Base-by-base conservation (phyloP, 2,888 invertebrate species). In the Drosophila fungiperda region DNA sequence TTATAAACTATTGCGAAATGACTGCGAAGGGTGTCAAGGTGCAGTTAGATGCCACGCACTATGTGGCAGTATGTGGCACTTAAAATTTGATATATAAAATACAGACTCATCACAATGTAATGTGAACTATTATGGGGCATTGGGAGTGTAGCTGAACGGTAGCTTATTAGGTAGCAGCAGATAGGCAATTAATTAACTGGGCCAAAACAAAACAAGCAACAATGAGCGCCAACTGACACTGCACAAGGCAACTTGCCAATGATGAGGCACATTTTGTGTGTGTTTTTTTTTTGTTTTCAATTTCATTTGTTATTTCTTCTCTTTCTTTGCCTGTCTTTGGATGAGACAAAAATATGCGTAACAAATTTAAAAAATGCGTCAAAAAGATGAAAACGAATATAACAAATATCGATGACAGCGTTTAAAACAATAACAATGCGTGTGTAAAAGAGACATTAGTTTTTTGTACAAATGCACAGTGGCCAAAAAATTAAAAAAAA, bases 1-100 rank as follows among this genome's bases (percentile, higher is more conserved):
- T 60, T 36, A 59, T 57, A 78, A 65, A 80, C 67, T 68, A 68
- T 83, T 81, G 76, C 79, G 61, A 83, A 72, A 85, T 68, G 79
- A 64, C 52, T 35, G 63, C 59, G 40, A 85, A 82, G 76, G 69
- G 84, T 84, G 84, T 87, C 84, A 84, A 84, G 84, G 84, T 76
- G 75, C 70, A 60, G 68, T 45, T 23, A 55, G 38, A 45, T 57
- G 68, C 50, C 50, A 38, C 55, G 63, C 33, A 59, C 62, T 66
- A 36, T 49, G 48, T 48, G 53, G 4, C 52, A 58, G 26, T 36
- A 63, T 29, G 26, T 26, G 26, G 26, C 48, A 55, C 57, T 45
- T 23, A 83, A 72, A 53, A 67, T 74, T 59, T 67, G 3, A 66
- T 62, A 57, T 63, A 58, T 58, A 45, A 63, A 40, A 66, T 55